Evolutionary conservation across 1,140 invertebrate species (phyloP).

Genomic region (Ceratitis capitata): DNA sequence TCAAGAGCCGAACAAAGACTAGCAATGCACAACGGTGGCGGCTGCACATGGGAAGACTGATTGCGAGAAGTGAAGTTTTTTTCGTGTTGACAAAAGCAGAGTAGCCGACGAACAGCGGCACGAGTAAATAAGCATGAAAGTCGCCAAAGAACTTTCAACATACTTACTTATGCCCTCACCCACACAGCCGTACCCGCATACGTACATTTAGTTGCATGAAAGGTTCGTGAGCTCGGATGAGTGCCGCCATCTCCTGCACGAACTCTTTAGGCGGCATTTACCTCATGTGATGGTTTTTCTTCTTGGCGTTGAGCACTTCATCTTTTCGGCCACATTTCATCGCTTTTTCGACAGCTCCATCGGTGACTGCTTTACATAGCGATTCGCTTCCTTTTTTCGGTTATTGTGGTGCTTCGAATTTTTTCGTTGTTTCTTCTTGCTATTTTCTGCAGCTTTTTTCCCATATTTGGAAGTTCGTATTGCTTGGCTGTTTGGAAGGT

Average conservation of each 20-base stretch:
- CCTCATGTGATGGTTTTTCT: neutral
- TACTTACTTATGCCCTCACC: neutral
- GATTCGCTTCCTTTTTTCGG: neutral
- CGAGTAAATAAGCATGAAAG: neutral
- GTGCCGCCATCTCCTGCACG: neutral
- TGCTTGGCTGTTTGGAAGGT: neutral
- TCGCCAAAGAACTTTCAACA: constrained; percentile 7
- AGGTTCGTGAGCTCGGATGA: neutral
- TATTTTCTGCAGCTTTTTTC: neutral
- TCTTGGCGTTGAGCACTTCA: neutral
- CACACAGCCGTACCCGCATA: neutral
- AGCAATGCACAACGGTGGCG: neutral
- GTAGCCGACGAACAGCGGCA: neutral
- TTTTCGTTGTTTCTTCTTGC: neutral
- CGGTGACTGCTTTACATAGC: neutral
- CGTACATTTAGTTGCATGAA: neutral
- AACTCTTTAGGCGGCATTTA: neutral
- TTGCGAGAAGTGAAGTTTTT: neutral
- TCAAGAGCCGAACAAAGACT: neutral
- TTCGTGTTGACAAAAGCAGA: neutral
- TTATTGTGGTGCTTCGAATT: neutral
- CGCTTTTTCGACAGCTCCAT: neutral
- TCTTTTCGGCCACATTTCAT: constrained; percentile 2
- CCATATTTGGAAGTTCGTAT: neutral
- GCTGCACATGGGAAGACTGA: neutral